Evolutionary conservation across 2,113 vertebrate genomes (phyloP), one percentile per base, ranked within the genome.

Genomic region (Pseudorasbora parva): DNA sequence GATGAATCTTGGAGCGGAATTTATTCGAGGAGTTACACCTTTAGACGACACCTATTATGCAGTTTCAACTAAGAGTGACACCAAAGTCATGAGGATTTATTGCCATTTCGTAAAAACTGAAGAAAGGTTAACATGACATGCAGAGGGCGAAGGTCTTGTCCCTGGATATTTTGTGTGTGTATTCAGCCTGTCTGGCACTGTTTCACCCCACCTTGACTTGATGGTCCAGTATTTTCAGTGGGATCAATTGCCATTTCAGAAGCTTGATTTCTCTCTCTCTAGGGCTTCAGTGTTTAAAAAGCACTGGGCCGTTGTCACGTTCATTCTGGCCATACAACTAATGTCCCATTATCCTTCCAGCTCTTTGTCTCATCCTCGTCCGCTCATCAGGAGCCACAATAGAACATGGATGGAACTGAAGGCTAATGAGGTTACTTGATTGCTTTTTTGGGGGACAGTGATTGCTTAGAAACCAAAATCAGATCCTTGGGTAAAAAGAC

Each of bases 111-210:
- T 51, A 30, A 51, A 49, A 25, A 49, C 23, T 49, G n/a, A 30
- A 68, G 64, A 68, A 68, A 21, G 17, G 33, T 68, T 41, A 68
- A 17, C 10, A 11, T 41, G 64, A 51, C 45, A 11, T 8, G 43
- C 43, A 73, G 71, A 1, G n/a, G 8, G 30, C 37, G 15, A 27
- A 62, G 8, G 57, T 43, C n/a, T 62, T 23, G 54, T 25, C 41
- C 49, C 21, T 19, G 27, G 69, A 30, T 47, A 12, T 12, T 1
- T 25, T 23, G 25, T 25, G 76, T 91, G 93, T 90, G 92, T 92
- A 92, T 94, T 94, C 5, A 0, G 78, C 54, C 72, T 86, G 92
- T 91, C 91, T 93, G 89, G 87, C 83, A 74, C 73, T 51, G 47
- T 30, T n/a, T 27, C 54, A 82, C 54, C 45, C 75, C 82, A 84